Evolutionary conservation across 2,113 vertebrate species (phyloP), one percentile per base, ranked within the genome.

Genomic region (Coturnix japonica): DNA sequence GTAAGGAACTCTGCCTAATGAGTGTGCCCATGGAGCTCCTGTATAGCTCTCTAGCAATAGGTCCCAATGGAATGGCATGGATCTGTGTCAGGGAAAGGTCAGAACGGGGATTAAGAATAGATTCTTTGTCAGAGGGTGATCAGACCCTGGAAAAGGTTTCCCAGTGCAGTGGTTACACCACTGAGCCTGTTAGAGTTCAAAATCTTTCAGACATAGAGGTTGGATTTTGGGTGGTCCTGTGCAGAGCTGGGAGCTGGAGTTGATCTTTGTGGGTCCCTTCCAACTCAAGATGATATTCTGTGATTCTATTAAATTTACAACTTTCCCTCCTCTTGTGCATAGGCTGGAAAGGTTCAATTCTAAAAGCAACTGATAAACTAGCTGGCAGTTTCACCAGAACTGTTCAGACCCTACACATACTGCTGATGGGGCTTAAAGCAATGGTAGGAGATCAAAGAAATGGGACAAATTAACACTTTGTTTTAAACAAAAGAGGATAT

Each of bases 401-500:
- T 3, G 11, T 77, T 87, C 33, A 35, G 60, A 9, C 11, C 28
- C 57, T 69, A 4, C 21, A 7, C 9, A 2, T 22, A 5, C 5
- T 57, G 25, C 56, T 71, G 44, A 8, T 47, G 16, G 7, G 17
- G 15, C 30, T 66, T 81, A 15, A 20, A 49, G 20, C 43, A 66
- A 57, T 72, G n/a, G 59, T 21, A 53, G n/a, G 88, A 41, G 64
- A 72, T 46, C 64, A 25, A 53, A 74, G 25, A 47, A 72, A 69
- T 26, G 21, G 71, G 73, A n/a, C 43, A 64, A 66, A 2, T 72
- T 91, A 89, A 46, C 2, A 1, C 22, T 78, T 79, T 77, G 44
- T 83, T 94, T 56, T 19, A 92, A 90, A 73, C 16, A 64, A 92
- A 18, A 90, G 87, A 83, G 19, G 21, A 30, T 73, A 28, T 87